Percentiles rank a stretch among this genome's conserved stretches.
Conservation (phyloP, 2,113 vertebrate genomes). For the Myocastor coypus region DNA sequence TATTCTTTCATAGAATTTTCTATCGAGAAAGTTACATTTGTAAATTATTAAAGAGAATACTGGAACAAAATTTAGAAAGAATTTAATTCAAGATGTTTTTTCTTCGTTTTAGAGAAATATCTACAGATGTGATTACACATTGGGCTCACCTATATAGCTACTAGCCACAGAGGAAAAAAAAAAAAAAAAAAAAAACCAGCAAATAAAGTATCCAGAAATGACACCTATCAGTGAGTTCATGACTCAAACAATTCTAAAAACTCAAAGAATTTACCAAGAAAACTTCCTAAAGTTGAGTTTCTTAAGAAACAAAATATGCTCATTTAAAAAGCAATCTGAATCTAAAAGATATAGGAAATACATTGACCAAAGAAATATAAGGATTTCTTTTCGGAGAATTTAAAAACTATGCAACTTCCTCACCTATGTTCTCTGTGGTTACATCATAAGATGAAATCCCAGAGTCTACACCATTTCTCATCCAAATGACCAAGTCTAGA, state of each 20-base stretch:
- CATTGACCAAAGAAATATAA: neutral
- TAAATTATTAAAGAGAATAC: constrained; percentile 24
- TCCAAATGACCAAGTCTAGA: constrained; percentile 9
- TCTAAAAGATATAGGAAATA: constrained; percentile 53
- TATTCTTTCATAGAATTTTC: constrained; percentile 10
- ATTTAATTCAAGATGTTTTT: neutral
- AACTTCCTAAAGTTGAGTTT: neutral
- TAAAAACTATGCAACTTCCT: constrained; percentile 7
- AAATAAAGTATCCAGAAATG: neutral
- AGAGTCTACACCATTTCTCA: neutral
- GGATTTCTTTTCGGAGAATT: constrained; percentile 56
- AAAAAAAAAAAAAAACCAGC: neutral
- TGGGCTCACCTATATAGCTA: neutral
- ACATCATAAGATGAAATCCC: neutral
- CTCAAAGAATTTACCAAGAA: neutral
- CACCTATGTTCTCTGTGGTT: neutral
- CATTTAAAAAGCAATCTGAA: neutral
- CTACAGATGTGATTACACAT: neutral
- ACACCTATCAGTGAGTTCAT: neutral
- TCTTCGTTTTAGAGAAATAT: constrained; percentile 19
- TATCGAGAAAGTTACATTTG: neutral
- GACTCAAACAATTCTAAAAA: constrained; percentile 18
- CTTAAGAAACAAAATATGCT: constrained; percentile 27
- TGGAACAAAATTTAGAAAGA: constrained; percentile 14
- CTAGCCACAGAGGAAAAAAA: neutral